A percentile compares a stretch with the other conserved stretches of the same genome.
phyloP scores from a whole-genome alignment of 2,888 invertebrate genomes.

The Charanyca ferruginea region DNA sequence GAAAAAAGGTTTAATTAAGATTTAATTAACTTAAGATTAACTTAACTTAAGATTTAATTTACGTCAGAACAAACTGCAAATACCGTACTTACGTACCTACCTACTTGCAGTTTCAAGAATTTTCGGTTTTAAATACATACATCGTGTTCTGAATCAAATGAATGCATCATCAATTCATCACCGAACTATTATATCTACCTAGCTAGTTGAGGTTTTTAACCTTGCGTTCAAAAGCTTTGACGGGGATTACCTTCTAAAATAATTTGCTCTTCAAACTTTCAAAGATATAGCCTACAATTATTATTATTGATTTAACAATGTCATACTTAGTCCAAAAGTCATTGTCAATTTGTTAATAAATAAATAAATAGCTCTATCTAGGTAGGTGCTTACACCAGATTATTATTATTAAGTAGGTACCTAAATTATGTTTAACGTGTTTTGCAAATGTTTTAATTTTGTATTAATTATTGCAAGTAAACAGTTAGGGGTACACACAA shows the following conservation, averaged over 20 bases:
- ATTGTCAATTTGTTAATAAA: background rate
- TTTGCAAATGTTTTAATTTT: too few species aligned
- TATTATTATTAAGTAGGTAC: too few species aligned
- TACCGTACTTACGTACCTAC: too few species aligned
- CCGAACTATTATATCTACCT: constrained; percentile 12
- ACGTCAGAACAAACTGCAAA: too few species aligned
- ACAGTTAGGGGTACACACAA: too few species aligned
- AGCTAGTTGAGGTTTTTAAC: constrained; percentile 41
- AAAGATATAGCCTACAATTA: background rate
- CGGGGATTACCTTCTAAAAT: constrained; percentile 50
- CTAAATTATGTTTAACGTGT: too few species aligned
- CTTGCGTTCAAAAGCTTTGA: constrained; percentile 44
- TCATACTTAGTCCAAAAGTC: background rate
- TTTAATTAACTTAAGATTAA: too few species aligned
- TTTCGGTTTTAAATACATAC: constrained; percentile 29
- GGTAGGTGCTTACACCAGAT: too few species aligned
- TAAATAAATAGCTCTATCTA: background rate
- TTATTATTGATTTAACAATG: constrained; percentile 30
- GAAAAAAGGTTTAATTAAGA: too few species aligned
- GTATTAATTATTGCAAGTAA: too few species aligned
- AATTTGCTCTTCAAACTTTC: constrained; percentile 33
- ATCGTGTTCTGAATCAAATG: constrained; percentile 20
- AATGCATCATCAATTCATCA: constrained; percentile 23
- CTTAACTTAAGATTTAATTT: too few species aligned
- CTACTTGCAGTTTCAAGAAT: constrained; percentile 19